A percentile compares a stretch with the other conserved stretches of the same genome.
Conservation (phyloP, 2,888 invertebrate species). For the Phengaris alcon region DNA sequence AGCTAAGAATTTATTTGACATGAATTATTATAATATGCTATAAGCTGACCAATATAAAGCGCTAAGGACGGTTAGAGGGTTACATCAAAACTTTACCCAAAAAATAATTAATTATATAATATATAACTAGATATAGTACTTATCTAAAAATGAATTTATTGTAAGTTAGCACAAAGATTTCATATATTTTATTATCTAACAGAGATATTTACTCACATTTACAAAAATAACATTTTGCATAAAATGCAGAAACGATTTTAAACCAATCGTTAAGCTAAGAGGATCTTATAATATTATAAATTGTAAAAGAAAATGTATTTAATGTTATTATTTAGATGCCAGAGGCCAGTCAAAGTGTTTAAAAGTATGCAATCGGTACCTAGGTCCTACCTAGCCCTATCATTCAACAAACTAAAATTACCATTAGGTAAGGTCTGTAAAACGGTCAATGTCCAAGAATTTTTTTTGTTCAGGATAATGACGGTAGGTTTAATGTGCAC, state of each 20-base stretch:
- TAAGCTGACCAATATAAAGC: slow-evolving; percentile 71
- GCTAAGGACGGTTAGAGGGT: slow-evolving; percentile 70
- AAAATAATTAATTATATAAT: slow-evolving; percentile 40
- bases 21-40: slow-evolving; percentile 47
- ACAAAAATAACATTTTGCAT: slow-evolving; percentile 73
- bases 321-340: slow-evolving; percentile 30
- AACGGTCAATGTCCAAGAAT: too few relatives aligned
- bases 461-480: too few relatives aligned
- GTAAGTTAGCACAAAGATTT: slow-evolving; percentile 80
- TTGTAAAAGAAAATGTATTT: slow-evolving; percentile 35
- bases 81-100: slow-evolving; percentile 59
- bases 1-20: slow-evolving; percentile 49
- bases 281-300: slow-evolving; percentile 55
- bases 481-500: too few relatives aligned
- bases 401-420: background rate
- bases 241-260: slow-evolving; percentile 62
- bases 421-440: too few relatives aligned
- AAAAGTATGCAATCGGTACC: background rate
- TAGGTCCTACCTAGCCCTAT: background rate
- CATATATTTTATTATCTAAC: slow-evolving; percentile 79
- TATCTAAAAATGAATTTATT: slow-evolving; percentile 77
- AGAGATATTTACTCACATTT: slow-evolving; percentile 72
- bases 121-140: slow-evolving; percentile 71
- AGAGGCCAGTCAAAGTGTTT: slow-evolving; percentile 28
- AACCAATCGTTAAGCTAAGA: slow-evolving; percentile 54